phyloP scores from a whole-genome alignment of 1,140 invertebrate species.

The Batillaria attramentaria region DNA sequence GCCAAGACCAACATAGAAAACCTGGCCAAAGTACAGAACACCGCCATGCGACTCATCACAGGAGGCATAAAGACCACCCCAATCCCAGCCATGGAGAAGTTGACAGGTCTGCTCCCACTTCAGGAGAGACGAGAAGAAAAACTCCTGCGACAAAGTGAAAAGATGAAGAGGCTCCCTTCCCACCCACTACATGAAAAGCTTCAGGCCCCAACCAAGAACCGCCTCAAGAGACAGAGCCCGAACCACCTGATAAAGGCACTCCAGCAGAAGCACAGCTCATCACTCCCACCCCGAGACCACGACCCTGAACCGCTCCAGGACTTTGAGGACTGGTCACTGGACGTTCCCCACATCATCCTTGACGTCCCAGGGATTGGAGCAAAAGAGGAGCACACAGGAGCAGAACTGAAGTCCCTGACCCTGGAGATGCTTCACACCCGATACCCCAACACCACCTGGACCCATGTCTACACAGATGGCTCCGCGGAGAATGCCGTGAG shows the following conservation, averaged over 20 bases:
- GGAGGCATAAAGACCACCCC: neutral
- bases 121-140: slow-evolving; percentile 15
- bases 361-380: neutral
- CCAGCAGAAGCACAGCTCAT: neutral
- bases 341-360: neutral
- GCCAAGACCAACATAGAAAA: slow-evolving; percentile 24
- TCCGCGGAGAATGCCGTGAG: too few species aligned
- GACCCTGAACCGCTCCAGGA: slow-evolving; percentile 2
- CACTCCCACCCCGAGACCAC: neutral
- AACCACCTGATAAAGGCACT: slow-evolving; percentile 10
- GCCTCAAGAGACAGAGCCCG: slow-evolving; percentile 3
- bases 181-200: neutral
- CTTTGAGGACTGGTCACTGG: neutral
- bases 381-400: neutral
- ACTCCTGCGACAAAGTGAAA: slow-evolving; percentile 1
- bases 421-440: too few species aligned
- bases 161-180: neutral
- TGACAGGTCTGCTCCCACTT: slow-evolving; percentile 1
- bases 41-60: slow-evolving; percentile 23
- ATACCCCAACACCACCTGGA: too few species aligned
- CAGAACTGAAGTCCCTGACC: slow-evolving; percentile 16
- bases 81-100: neutral
- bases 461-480: too few species aligned
- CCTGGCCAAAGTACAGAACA: too few species aligned
- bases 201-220: neutral